phyloP scores from a whole-genome alignment of 2,888 invertebrate genomes.

The Agrochola litura region DNA sequence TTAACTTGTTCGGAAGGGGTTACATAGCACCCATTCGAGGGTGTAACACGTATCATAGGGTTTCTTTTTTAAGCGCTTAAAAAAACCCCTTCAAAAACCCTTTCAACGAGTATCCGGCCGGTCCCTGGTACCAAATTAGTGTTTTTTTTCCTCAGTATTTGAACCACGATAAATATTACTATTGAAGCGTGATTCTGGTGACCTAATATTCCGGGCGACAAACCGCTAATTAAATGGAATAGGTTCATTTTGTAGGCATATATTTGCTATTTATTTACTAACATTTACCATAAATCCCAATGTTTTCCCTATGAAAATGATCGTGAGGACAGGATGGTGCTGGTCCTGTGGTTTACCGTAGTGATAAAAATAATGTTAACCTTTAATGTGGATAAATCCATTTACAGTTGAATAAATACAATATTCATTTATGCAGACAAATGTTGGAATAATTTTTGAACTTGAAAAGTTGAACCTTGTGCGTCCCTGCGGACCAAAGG shows the following conservation, averaged over 20 bases:
- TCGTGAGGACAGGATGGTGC: background rate
- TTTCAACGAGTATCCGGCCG: no score
- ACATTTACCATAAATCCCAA: conserved; percentile 13
- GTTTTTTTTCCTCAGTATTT: conserved; percentile 31
- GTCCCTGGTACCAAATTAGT: conserved; percentile 6
- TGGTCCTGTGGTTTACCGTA: conserved; percentile 8
- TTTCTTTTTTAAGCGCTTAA: no score
- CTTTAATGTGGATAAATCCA: background rate
- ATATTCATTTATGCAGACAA: background rate
- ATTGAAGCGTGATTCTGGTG: conserved; percentile 34
- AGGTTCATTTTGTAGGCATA: conserved; percentile 1
- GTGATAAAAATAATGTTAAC: conserved; percentile 19
- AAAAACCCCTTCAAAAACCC: no score
- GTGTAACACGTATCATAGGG: no score
- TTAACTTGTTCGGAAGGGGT: no score
- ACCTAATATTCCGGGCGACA: conserved; percentile 45
- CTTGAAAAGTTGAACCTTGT: background rate
- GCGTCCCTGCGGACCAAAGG: background rate
- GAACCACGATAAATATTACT: conserved; percentile 23
- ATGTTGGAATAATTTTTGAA: conserved; percentile 11
- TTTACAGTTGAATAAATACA: conserved; percentile 24
- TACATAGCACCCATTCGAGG: no score
- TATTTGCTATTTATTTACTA: conserved; percentile 12
- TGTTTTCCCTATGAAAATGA: conserved; percentile 46
- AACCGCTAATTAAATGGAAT: conserved; percentile 57